phyloP scores from a whole-genome alignment of 2,888 invertebrate species.

The Apodemia mormo region DNA sequence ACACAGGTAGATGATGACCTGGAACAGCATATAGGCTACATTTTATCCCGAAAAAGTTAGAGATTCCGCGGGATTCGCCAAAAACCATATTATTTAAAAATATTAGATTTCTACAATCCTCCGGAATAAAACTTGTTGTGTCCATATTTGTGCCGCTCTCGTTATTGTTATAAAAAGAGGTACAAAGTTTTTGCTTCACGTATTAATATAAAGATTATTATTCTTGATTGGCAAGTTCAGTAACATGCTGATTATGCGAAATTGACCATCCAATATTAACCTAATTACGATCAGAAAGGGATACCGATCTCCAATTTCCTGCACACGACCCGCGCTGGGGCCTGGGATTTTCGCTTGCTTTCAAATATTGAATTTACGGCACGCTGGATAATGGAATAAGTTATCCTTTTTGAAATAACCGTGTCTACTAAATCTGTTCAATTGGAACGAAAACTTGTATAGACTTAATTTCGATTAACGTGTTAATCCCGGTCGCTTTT shows the following conservation, averaged over 20 bases:
- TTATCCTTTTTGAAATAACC: slow-evolving; percentile 1
- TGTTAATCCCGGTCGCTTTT: no score
- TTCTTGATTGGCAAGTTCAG: not conserved
- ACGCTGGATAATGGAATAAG: slow-evolving; percentile 1
- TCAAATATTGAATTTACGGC: slow-evolving; percentile 11
- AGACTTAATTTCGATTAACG: not conserved
- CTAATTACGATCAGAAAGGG: not conserved
- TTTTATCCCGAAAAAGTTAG: no score
- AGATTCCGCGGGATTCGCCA: no score
- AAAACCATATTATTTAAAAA: no score
- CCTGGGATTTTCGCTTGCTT: not conserved
- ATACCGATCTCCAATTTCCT: slow-evolving; percentile 15
- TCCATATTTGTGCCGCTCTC: no score
- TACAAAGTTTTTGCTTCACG: no score
- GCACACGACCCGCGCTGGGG: not conserved
- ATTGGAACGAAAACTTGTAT: not conserved
- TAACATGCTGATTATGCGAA: not conserved
- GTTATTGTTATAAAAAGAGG: no score
- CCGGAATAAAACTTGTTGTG: no score
- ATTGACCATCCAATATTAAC: slow-evolving; percentile 8
- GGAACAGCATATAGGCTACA: no score
- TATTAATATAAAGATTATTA: no score
- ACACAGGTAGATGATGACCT: no score
- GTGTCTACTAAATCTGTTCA: not conserved
- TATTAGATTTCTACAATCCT: no score